Evolutionary conservation across 2,113 vertebrate genomes (phyloP).

Genomic region (Hypocryptadius cinnamomeus): DNA sequence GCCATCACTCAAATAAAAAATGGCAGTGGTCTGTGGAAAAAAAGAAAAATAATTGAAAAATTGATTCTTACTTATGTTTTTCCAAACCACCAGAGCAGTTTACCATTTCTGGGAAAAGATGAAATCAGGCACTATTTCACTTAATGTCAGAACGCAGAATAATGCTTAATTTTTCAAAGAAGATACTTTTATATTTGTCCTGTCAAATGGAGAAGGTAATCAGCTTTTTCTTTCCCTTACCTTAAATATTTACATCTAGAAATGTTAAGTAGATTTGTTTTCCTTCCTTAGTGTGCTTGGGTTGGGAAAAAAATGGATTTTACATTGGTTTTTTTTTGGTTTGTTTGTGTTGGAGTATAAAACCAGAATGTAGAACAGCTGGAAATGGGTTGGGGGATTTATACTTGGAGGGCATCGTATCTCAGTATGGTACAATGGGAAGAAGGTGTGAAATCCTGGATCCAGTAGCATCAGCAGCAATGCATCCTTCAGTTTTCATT

Average conservation of each 20-base stretch:
- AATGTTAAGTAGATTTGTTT: background rate
- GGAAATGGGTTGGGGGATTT: background rate
- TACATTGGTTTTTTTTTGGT: background rate
- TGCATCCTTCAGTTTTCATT: background rate
- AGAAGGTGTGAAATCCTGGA: background rate
- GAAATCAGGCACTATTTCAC: background rate
- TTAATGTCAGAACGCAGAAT: background rate
- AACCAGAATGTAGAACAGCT: background rate
- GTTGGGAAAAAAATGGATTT: background rate
- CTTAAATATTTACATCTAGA: background rate
- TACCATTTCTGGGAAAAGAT: background rate
- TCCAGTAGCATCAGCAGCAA: background rate
- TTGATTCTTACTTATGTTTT: background rate
- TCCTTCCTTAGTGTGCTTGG: background rate
- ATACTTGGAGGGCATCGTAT: background rate
- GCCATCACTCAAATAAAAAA: background rate
- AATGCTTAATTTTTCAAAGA: background rate
- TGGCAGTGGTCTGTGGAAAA: background rate
- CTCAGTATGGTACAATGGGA: background rate
- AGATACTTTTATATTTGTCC: background rate
- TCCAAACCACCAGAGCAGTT: constrained; percentile 19
- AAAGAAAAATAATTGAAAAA: background rate
- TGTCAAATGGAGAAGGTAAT: background rate
- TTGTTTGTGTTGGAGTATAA: background rate
- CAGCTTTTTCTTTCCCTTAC: background rate